These are phyloP conservation scores for Shargacucullia verbasci DNA, from an alignment of 2,888 invertebrate species.

Conservation along the genomic window DNA sequence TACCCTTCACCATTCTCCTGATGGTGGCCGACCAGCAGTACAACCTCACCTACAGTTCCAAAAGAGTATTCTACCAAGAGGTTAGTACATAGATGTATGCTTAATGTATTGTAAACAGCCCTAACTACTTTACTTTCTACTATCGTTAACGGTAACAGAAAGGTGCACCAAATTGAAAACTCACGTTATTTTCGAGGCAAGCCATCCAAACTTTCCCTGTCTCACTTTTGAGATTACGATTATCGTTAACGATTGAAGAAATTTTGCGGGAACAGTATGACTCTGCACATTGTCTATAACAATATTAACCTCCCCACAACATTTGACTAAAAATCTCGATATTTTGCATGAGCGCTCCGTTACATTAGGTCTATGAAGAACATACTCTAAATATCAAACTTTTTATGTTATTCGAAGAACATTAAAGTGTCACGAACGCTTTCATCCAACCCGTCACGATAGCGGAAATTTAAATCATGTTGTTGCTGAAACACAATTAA, in stretches of 20 bases:
- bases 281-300: constrained; percentile 23
- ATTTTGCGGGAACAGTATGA: constrained; percentile 1
- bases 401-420: background rate
- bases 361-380: constrained; percentile 2
- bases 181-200: background rate
- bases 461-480: constrained; percentile 28
- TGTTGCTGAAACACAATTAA: constrained; percentile 24
- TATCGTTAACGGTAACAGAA: background rate
- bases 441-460: constrained; percentile 9
- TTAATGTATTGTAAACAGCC: background rate
- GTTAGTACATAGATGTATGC: constrained; percentile 68
- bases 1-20: constrained; percentile 89
- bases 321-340: constrained; percentile 17
- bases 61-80: constrained; percentile 87
- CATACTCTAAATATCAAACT: constrained; percentile 1
- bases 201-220: no score
- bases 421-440: constrained; percentile 12
- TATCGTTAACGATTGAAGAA: background rate
- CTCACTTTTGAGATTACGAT: background rate
- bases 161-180: background rate
- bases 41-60: constrained; percentile 87
- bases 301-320: constrained; percentile 21
- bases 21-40: constrained; percentile 90
- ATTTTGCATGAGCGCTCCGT: constrained; percentile 21
- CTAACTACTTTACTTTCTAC: constrained; percentile 2